Base-by-base conservation (phyloP, 2,797 vertebrate species). In the Petrocephalus sullivani region DNA sequence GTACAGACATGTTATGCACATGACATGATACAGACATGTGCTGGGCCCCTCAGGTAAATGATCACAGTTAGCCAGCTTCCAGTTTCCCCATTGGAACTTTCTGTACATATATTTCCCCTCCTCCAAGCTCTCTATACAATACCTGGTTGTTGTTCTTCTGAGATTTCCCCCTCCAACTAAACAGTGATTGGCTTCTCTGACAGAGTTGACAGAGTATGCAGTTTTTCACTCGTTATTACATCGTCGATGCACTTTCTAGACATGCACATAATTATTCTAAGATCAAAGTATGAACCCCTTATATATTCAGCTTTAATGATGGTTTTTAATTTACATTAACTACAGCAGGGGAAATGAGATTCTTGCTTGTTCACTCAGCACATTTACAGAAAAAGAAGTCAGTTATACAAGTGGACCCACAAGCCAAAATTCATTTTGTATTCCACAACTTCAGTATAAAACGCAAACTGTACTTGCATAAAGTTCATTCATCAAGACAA, bases 321-420 rank as follows among this genome's bases (percentile, higher is more conserved):
- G 75, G 41, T 81, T 81, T 81, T 81, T 78, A 78, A 78, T 81
- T 81, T 49, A 81, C 75, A 81, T 49, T 81, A 81, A 81, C 37
- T 81, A 81, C 75, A 81, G 75, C 41, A 46, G 33, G 75, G 75
- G 75, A 81, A 81, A 81, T 81, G 75, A n/a, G 75, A 81, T 16
- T 19, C 37, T 46, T 41, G 4, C 75, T 8, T 49, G 75, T 49
- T 81, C 41, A 49, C 75, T 49, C 75, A 49, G 75, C 41, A 81
- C 16, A 81, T 81, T 81, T 81, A 21, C 75, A 49, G 75, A 49
- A 81, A 81, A 81, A 81, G 37, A 81, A 81, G 41, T n/a, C 75
- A 78, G 71, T 78, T 78, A 81, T 49, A 81, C 75, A 81, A 81
- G 75, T n/a, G 75, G 75, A 49, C 37, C 75, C 75, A 81, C 75